phyloP scores from a whole-genome alignment of 2,888 invertebrate genomes.

The Auanema sp. region DNA sequence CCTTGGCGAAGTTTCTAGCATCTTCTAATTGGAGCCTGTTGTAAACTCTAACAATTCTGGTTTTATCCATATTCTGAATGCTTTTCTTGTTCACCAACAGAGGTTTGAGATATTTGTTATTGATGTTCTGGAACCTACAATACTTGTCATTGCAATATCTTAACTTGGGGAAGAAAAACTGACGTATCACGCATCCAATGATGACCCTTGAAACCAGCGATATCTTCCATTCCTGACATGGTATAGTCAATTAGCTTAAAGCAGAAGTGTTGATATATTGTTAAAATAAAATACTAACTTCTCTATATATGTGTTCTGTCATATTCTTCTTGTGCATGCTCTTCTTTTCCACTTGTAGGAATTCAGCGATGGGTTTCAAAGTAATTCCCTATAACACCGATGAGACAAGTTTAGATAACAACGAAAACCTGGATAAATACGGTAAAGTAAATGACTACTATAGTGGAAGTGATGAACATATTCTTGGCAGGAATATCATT shows the following conservation, averaged over 20 bases:
- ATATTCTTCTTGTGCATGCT: conserved; percentile 87
- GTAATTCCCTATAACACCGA: conserved; percentile 85
- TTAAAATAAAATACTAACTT: conserved; percentile 20
- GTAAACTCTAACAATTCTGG: conserved; percentile 52
- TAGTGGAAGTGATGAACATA: conserved; percentile 94
- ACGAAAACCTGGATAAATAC: conserved; percentile 85
- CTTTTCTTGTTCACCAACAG: conserved; percentile 48
- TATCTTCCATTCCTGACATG: conserved; percentile 63
- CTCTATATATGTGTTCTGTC: conserved; percentile 82
- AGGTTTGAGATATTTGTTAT: conserved; percentile 44
- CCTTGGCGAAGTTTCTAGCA: conserved; percentile 33
- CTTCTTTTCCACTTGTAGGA: conserved; percentile 88
- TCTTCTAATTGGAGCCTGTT: conserved; percentile 39
- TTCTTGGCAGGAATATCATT: conserved; percentile 78
- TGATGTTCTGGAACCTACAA: conserved; percentile 37
- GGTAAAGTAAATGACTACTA: conserved; percentile 96
- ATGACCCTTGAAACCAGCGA: conserved; percentile 60
- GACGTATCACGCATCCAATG: conserved; percentile 59
- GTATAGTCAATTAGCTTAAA: conserved; percentile 51
- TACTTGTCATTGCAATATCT: neutral
- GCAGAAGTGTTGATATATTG: no score
- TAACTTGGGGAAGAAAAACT: conserved; percentile 6
- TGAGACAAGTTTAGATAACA: neutral
- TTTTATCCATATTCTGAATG: conserved; percentile 49
- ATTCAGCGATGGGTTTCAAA: conserved; percentile 93